Conservation (phyloP, 2,113 vertebrate species). For the Puntigrus tetrazona region DNA sequence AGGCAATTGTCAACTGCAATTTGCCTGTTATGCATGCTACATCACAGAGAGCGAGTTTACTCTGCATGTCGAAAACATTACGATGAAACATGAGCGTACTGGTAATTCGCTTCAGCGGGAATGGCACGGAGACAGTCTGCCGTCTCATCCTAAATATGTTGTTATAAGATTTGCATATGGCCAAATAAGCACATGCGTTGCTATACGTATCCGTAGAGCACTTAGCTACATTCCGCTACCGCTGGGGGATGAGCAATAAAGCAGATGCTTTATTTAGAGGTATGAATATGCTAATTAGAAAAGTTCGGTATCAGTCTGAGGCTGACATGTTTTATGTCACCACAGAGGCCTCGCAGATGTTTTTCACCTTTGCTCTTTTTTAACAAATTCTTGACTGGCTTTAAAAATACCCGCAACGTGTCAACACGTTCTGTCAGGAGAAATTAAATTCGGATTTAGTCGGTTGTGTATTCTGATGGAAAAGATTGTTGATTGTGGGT, state of each 20-base stretch:
- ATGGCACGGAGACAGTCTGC: constrained; percentile 39
- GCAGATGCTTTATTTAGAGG: constrained; percentile 49
- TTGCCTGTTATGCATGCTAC: constrained; percentile 57
- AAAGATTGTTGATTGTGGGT: background rate
- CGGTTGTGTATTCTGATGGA: background rate
- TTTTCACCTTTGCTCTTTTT: constrained; percentile 58
- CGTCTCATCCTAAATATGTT: constrained; percentile 56
- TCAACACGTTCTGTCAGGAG: constrained; percentile 16
- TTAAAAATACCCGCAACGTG: constrained; percentile 49
- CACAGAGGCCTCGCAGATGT: constrained; percentile 47
- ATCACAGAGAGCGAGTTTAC: constrained; percentile 63
- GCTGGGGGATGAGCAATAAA: constrained; percentile 53
- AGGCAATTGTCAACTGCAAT: constrained; percentile 73
- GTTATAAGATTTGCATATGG: constrained; percentile 63
- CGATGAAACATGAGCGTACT: constrained; percentile 45
- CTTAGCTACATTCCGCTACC: background rate
- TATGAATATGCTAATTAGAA: constrained; percentile 46
- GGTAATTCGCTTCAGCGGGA: constrained; percentile 32
- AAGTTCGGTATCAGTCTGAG: constrained; percentile 39
- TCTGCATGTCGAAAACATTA: constrained; percentile 60
- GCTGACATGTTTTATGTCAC: constrained; percentile 12
- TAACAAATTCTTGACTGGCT: constrained; percentile 36
- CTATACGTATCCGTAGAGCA: background rate
- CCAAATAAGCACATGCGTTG: background rate
- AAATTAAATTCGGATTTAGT: background rate